Conservation (phyloP, 2,888 invertebrate genomes). For the Synanthedon myopaeformis region DNA sequence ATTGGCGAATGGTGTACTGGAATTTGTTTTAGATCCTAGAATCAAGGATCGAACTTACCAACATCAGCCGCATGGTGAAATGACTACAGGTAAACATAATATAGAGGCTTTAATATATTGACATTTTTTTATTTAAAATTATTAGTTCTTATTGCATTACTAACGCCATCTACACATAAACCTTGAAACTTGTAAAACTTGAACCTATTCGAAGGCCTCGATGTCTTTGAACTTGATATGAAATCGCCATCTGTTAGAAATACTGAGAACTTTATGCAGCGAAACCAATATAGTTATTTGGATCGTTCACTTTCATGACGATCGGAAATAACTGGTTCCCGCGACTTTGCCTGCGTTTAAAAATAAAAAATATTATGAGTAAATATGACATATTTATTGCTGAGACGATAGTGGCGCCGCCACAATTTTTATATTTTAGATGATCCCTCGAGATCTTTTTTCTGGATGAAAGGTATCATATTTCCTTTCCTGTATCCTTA, state of each 20-base stretch:
- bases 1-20: slow-evolving; percentile 77
- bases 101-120: background rate
- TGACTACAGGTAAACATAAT: slow-evolving; percentile 70
- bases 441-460: too few species aligned
- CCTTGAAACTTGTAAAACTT: slow-evolving; percentile 14
- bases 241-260: slow-evolving; percentile 25
- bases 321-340: too few species aligned
- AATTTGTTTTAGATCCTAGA: slow-evolving; percentile 78
- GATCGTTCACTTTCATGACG: too few species aligned
- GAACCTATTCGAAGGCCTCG: slow-evolving; percentile 10
- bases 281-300: background rate
- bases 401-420: too few species aligned
- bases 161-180: slow-evolving; percentile 32
- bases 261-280: slow-evolving; percentile 9
- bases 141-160: background rate
- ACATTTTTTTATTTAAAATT: background rate
- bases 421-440: too few species aligned
- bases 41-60: slow-evolving; percentile 65
- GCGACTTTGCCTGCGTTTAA: too few species aligned
- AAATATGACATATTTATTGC: too few species aligned
- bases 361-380: too few species aligned
- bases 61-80: slow-evolving; percentile 65
- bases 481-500: too few species aligned
- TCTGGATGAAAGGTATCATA: too few species aligned
- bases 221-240: slow-evolving; percentile 30